These are phyloP conservation scores for Lycia hirtaria DNA, from an alignment of 2,888 invertebrate genomes.

Conservation along the genomic window DNA sequence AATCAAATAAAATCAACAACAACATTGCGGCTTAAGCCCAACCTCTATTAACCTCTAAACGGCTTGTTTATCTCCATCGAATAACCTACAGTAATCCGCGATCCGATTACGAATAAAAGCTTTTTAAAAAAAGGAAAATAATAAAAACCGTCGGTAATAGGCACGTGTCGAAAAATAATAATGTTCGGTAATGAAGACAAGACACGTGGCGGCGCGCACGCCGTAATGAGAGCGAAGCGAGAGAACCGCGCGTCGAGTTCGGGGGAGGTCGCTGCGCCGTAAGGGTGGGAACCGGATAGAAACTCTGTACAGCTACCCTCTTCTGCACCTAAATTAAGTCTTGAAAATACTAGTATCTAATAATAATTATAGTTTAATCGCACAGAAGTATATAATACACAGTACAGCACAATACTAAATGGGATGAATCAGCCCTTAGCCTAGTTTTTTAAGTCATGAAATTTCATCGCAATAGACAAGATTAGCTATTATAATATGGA, in stretches of 20 bases:
- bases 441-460: too few relatives aligned
- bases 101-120: conserved; percentile 69
- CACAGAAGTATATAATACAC: too few relatives aligned
- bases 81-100: conserved; percentile 68
- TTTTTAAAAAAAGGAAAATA: conserved; percentile 51
- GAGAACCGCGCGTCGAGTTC: conserved; percentile 26
- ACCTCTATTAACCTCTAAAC: conserved; percentile 71
- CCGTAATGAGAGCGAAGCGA: conserved; percentile 36
- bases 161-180: conserved; percentile 81
- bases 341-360: too few relatives aligned
- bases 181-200: conserved; percentile 74
- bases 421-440: too few relatives aligned
- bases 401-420: too few relatives aligned
- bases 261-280: neutral
- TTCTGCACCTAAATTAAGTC: too few relatives aligned
- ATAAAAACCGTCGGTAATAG: conserved; percentile 70
- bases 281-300: too few relatives aligned
- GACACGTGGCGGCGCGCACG: conserved; percentile 64
- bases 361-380: too few relatives aligned
- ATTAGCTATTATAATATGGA: too few relatives aligned
- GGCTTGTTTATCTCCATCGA: conserved; percentile 76
- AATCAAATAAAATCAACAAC: conserved; percentile 6
- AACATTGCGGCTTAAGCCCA: conserved; percentile 42
- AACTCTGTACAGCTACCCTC: too few relatives aligned
- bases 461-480: too few relatives aligned